Percentiles rank a stretch among this genome's conserved stretches.
Evolutionary conservation across 2,888 invertebrate genomes (phyloP).

Genomic region (Noctua comes): DNA sequence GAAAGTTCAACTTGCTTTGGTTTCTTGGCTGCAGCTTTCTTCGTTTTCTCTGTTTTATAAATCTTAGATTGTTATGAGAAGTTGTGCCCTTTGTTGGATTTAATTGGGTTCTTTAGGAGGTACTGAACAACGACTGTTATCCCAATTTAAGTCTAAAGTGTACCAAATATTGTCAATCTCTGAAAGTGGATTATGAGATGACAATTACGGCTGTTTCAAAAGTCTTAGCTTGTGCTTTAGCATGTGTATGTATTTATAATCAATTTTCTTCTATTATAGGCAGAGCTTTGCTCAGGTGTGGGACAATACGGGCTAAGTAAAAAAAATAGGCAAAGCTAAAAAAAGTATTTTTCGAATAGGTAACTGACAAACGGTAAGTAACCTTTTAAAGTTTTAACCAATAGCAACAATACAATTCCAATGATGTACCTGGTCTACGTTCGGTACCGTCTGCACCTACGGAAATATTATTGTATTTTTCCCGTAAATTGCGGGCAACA

Average conservation of each 20-base stretch:
- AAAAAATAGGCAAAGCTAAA: no score
- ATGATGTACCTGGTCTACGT: not conserved
- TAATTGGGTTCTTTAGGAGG: conserved; percentile 16
- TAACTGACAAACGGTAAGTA: not conserved
- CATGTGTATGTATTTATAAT: not conserved
- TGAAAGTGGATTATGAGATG: not conserved
- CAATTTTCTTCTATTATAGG: not conserved
- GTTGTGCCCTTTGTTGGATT: conserved; percentile 7
- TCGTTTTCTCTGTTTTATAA: conserved; percentile 34
- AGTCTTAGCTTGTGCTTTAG: not conserved
- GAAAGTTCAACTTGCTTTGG: conserved; percentile 34
- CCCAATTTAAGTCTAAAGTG: not conserved
- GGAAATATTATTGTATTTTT: not conserved
- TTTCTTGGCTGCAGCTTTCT: conserved; percentile 8
- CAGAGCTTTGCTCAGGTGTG: not conserved
- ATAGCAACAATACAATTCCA: not conserved
- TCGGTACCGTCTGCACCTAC: not conserved
- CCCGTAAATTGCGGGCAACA: not conserved
- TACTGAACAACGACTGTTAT: not conserved
- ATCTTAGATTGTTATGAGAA: not conserved
- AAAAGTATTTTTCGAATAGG: not conserved
- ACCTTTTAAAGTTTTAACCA: not conserved
- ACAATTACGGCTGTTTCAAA: not conserved
- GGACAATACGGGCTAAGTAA: no score
- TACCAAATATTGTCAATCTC: no score